These are phyloP conservation scores for Sinonovacula constricta DNA, from an alignment of 1,140 invertebrate species.

Conservation along the genomic window DNA sequence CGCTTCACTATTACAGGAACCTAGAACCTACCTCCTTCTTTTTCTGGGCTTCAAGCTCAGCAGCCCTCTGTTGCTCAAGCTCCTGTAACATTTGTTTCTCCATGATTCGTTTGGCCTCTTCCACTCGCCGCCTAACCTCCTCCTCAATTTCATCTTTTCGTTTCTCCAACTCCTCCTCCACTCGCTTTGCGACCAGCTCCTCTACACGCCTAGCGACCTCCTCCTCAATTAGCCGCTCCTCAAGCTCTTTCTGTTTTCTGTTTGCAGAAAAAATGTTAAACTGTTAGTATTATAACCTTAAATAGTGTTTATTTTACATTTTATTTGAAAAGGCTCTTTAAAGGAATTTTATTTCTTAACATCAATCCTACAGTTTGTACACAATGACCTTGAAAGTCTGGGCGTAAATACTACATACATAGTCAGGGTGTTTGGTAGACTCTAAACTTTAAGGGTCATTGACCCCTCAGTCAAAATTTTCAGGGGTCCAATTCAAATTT, in stretches of 20 bases:
- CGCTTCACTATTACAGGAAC: constrained; percentile 6
- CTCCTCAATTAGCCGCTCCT: constrained; percentile 94
- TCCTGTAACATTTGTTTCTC: constrained; percentile 98
- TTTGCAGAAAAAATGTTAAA: no score
- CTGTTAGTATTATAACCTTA: background rate
- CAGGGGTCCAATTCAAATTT: no score
- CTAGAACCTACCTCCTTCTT: constrained; percentile 92
- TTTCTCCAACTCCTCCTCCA: constrained; percentile 92
- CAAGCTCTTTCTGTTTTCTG: constrained; percentile 88
- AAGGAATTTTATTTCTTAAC: background rate
- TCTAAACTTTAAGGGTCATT: no score
- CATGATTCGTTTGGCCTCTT: constrained; percentile 96
- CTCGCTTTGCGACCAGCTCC: constrained; percentile 88
- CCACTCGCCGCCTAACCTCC: constrained; percentile 93
- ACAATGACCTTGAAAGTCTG: no score
- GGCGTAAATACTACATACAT: no score
- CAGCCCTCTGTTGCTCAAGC: constrained; percentile 91
- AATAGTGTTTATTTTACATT: background rate
- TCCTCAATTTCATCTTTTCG: constrained; percentile 97
- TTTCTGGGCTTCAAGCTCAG: constrained; percentile 94
- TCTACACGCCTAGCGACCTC: constrained; percentile 96
- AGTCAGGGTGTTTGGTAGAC: no score
- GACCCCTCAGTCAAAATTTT: no score
- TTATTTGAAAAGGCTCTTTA: background rate
- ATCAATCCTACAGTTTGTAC: no score